phyloP scores from a whole-genome alignment of 2,113 vertebrate species.

The Cochlearius cochlearius region DNA sequence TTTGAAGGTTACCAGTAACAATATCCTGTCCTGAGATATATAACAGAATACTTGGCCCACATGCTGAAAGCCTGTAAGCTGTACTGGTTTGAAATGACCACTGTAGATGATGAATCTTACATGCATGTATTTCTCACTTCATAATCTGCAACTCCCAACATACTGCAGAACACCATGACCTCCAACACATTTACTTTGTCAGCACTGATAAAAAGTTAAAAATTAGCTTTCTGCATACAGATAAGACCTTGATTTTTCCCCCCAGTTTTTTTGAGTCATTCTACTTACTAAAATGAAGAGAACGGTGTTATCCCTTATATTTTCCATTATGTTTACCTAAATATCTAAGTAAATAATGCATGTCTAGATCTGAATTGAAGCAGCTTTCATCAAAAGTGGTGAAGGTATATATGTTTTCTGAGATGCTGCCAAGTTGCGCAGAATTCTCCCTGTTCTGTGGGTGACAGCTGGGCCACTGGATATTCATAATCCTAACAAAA shows the following conservation, averaged over 20 bases:
- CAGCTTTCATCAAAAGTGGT: not conserved
- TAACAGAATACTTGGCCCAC: constrained; percentile 45
- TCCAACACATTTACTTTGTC: constrained; percentile 59
- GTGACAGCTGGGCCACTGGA: not conserved
- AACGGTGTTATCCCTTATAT: not conserved
- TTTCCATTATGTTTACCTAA: not conserved
- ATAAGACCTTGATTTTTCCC: constrained; percentile 44
- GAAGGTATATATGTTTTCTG: not conserved
- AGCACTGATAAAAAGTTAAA: constrained; percentile 72
- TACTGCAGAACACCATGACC: constrained; percentile 33
- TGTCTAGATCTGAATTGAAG: not conserved
- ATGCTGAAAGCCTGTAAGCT: constrained; percentile 1
- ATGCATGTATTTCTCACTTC: constrained; percentile 15
- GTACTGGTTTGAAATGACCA: constrained; percentile 37
- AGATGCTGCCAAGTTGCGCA: not conserved
- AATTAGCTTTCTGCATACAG: constrained; percentile 65
- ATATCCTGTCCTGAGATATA: constrained; percentile 85
- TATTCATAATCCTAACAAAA: not conserved
- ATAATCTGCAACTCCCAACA: not conserved
- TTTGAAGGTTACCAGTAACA: constrained; percentile 80
- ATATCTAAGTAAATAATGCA: not conserved
- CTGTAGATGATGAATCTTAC: not conserved
- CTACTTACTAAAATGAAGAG: not conserved
- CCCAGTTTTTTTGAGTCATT: not conserved
- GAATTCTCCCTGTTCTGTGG: not conserved